phyloP scores from a whole-genome alignment of 2,888 invertebrate genomes.

The Petrophora chlorosata region DNA sequence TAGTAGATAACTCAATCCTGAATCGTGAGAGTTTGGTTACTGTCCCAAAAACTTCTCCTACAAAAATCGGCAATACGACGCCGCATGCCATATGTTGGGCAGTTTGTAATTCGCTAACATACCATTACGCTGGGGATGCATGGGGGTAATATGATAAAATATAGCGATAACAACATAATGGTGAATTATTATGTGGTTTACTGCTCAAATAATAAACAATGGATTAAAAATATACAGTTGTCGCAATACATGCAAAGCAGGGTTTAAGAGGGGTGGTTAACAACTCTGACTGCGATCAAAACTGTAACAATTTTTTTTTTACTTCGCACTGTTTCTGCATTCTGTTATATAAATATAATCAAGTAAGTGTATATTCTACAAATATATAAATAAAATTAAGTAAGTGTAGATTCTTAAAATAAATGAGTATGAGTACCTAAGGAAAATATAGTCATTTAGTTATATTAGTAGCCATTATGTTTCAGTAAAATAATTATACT shows the following conservation, averaged over 20 bases:
- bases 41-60: conserved; percentile 1
- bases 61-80: conserved; percentile 48
- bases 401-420: too few relatives aligned
- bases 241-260: conserved; percentile 15
- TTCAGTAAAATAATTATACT: too few relatives aligned
- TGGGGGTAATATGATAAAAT: conserved; percentile 33
- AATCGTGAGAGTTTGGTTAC: conserved; percentile 1
- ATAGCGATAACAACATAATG: conserved; percentile 34
- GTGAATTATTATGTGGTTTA: conserved; percentile 29
- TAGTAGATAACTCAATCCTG: background rate
- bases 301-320: background rate
- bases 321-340: too few relatives aligned
- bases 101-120: conserved; percentile 44
- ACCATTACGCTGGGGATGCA: conserved; percentile 46
- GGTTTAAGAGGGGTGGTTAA: conserved; percentile 2
- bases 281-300: background rate
- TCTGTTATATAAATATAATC: too few relatives aligned
- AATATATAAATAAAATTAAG: too few relatives aligned
- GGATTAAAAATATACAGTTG: conserved; percentile 22
- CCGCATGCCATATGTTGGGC: conserved; percentile 35
- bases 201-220: conserved; percentile 22
- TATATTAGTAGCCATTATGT: too few relatives aligned
- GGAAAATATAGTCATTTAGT: too few relatives aligned
- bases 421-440: too few relatives aligned
- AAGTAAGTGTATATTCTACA: too few relatives aligned